phyloP scores from a whole-genome alignment of 2,113 vertebrate genomes.

The Nothocercus nigrocapillus region DNA sequence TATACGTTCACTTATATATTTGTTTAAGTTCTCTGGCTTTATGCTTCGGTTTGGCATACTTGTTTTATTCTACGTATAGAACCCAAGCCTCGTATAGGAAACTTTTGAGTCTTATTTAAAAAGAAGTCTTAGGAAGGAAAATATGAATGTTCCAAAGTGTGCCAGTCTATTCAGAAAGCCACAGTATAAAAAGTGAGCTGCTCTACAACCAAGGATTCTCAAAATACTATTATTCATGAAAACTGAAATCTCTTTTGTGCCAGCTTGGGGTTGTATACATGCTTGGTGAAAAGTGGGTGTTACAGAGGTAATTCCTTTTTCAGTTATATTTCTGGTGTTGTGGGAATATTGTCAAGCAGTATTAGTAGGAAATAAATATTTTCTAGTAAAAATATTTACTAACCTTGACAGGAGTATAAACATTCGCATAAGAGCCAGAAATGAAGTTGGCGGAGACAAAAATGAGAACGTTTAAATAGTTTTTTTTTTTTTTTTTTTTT shows the following conservation, averaged over 20 bases:
- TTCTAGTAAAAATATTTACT: background rate
- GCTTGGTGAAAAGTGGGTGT: background rate
- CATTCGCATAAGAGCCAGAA: background rate
- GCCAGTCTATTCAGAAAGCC: background rate
- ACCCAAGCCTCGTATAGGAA: background rate
- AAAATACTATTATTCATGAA: background rate
- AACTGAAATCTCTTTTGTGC: background rate
- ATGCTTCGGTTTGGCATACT: background rate
- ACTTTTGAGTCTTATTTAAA: background rate
- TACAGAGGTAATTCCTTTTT: background rate
- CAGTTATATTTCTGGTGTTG: background rate
- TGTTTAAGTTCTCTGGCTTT: background rate
- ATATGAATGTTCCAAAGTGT: background rate
- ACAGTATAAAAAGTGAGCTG: background rate
- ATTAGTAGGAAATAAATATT: background rate
- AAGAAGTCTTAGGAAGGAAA: background rate
- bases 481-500: background rate
- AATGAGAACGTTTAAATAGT: background rate
- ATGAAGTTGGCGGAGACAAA: slow-evolving; percentile 33
- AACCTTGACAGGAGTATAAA: background rate
- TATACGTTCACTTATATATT: accelerated
- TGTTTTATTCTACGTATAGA: background rate
- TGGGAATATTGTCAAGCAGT: background rate
- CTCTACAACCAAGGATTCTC: background rate
- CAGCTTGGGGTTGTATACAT: background rate